Evolutionary conservation across 1,140 invertebrate species (phyloP).

Genomic region (Atta cephalotes): DNA sequence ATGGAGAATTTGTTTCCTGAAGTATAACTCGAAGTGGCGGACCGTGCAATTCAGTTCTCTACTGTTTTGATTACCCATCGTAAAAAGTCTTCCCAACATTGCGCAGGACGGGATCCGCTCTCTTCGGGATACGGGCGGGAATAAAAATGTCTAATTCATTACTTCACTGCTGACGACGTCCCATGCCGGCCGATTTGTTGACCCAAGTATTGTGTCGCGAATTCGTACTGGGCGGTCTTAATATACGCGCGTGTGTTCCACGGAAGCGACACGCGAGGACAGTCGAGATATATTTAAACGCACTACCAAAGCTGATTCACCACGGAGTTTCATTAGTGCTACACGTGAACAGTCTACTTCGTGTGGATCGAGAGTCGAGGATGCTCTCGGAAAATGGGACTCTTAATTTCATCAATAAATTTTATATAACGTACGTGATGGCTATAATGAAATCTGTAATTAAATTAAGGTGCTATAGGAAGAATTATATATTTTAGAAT

Average conservation of each 20-base stretch:
- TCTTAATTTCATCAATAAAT: constrained; percentile 29
- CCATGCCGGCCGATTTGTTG: constrained; percentile 15
- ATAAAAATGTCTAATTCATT: constrained; percentile 53
- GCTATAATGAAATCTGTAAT: constrained; percentile 3
- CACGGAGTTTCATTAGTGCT: constrained; percentile 60
- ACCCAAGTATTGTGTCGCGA: constrained; percentile 63
- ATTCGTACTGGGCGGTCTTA: constrained; percentile 63
- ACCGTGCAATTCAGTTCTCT: background rate
- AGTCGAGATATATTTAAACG: constrained; percentile 69
- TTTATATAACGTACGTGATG: background rate
- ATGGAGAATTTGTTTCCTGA: background rate
- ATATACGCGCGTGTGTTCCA: constrained; percentile 33
- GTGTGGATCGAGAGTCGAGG: constrained; percentile 34
- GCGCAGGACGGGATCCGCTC: constrained; percentile 9
- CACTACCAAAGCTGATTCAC: constrained; percentile 64
- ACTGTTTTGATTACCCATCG: constrained; percentile 10
- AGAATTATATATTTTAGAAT: background rate
- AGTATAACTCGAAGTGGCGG: background rate
- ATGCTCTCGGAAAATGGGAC: constrained; percentile 43
- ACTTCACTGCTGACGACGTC: constrained; percentile 27
- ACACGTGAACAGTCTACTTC: constrained; percentile 4
- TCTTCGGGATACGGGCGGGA: constrained; percentile 22
- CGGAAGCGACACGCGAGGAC: constrained; percentile 61
- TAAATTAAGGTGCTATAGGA: background rate
- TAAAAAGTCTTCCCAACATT: constrained; percentile 11